Conservation (phyloP, 2,113 vertebrate species). For the Callaeas wilsoni region DNA sequence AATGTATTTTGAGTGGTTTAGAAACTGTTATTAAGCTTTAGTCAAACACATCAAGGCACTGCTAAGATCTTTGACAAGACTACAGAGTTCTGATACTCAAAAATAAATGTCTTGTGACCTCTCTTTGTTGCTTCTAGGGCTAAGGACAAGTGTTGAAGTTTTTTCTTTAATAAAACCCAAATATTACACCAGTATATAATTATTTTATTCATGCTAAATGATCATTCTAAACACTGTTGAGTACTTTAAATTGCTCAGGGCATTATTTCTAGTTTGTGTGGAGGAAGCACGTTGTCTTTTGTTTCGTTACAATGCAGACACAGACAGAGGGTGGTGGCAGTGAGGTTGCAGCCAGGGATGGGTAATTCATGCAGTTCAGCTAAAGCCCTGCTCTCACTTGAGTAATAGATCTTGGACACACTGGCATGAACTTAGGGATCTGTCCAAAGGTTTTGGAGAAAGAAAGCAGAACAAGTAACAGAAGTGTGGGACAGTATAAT, state of each 20-base stretch:
- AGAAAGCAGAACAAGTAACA: not conserved
- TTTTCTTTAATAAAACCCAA: not conserved
- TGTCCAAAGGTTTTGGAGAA: not conserved
- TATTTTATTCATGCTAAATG: not conserved
- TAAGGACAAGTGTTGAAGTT: accelerated
- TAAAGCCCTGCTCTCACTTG: accelerated
- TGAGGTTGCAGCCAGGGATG: not conserved
- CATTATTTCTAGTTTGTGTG: not conserved
- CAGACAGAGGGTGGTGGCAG: not conserved
- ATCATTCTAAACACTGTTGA: not conserved
- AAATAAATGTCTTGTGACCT: not conserved
- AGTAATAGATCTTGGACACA: not conserved
- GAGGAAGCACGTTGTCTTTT: not conserved
- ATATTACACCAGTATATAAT: not conserved
- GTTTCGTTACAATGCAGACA: accelerated
- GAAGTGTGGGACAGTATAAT: not conserved
- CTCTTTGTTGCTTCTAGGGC: not conserved
- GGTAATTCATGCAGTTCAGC: accelerated
- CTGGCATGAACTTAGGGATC: not conserved
- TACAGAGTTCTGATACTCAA: not conserved
- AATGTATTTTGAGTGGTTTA: not conserved
- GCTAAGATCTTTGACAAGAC: not conserved
- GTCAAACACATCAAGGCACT: not conserved
- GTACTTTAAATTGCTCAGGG: not conserved
- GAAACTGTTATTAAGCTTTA: not conserved